A percentile compares a stretch with the other conserved stretches of the same genome.
phyloP scores from a whole-genome alignment of 2,797 vertebrate species.

The Pangasius macronema region DNA sequence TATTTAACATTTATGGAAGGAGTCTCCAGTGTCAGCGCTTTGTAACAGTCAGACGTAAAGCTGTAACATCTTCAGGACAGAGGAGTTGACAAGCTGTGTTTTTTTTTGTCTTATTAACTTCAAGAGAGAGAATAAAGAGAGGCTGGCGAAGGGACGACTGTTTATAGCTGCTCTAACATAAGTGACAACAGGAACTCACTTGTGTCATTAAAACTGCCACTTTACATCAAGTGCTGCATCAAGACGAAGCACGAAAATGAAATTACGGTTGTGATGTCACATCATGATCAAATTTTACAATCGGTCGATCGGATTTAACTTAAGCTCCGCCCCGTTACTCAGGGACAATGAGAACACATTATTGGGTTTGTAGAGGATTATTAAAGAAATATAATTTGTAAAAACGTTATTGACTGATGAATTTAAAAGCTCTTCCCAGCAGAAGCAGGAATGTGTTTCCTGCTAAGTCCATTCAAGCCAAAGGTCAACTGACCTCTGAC shows the following conservation, averaged over 20 bases:
- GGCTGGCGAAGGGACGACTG: no score
- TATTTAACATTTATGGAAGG: no score
- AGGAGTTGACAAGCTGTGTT: no score
- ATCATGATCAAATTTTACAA: not conserved
- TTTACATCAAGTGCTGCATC: not conserved
- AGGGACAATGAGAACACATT: not conserved
- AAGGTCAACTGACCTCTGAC: conserved; percentile 2
- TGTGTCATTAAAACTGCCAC: not conserved
- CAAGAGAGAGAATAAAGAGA: no score
- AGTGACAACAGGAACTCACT: no score
- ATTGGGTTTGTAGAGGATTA: not conserved
- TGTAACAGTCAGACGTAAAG: no score
- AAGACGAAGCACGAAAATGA: not conserved
- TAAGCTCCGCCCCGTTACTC: not conserved
- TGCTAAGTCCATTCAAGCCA: not conserved
- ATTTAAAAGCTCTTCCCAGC: not conserved
- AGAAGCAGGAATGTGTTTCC: not conserved
- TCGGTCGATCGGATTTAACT: not conserved
- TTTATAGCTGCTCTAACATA: no score
- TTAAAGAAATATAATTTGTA: not conserved
- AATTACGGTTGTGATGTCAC: not conserved
- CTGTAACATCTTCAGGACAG: no score
- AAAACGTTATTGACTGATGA: not conserved
- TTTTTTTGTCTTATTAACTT: no score
- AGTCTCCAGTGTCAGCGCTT: no score